These are phyloP conservation scores for Procambarus virginalis DNA, from an alignment of 1,140 invertebrate genomes.

Conservation along the genomic window DNA sequence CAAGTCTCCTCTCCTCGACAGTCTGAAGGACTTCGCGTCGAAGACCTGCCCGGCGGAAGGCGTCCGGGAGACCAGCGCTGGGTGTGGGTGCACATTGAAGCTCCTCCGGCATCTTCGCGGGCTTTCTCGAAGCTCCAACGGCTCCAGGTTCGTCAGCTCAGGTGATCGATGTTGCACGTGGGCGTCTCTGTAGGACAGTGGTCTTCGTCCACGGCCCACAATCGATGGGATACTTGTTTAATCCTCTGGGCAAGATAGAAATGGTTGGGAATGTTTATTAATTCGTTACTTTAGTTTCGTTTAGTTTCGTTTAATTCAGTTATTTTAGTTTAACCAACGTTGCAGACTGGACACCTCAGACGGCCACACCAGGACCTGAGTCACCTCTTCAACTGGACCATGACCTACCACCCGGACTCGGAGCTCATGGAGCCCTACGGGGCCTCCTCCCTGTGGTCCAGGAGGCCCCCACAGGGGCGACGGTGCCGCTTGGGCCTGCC, in stretches of 20 bases:
- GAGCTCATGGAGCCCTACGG: constrained; percentile 59
- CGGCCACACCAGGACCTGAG: not conserved
- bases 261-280: too few relatives aligned
- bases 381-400: constrained; percentile 61
- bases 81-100: constrained; percentile 51
- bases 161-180: too few relatives aligned
- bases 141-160: not conserved
- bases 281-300: too few relatives aligned
- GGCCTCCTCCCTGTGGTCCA: constrained; percentile 23
- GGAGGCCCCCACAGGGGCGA: not conserved
- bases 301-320: too few relatives aligned
- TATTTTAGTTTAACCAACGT: too few relatives aligned
- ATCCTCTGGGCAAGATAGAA: too few relatives aligned
- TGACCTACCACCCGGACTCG: constrained; percentile 51
- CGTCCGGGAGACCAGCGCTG: constrained; percentile 10
- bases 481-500: too few relatives aligned
- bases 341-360: not conserved
- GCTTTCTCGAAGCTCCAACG: not conserved
- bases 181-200: too few relatives aligned
- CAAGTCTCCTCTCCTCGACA: not conserved
- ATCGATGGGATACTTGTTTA: too few relatives aligned
- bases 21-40: not conserved
- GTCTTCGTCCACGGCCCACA: too few relatives aligned
- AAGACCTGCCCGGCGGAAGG: constrained; percentile 13
- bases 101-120: not conserved